Percentiles rank a stretch among this genome's conserved stretches.
Conservation (phyloP, 2,113 vertebrate genomes). For the Mustelus asterias region DNA sequence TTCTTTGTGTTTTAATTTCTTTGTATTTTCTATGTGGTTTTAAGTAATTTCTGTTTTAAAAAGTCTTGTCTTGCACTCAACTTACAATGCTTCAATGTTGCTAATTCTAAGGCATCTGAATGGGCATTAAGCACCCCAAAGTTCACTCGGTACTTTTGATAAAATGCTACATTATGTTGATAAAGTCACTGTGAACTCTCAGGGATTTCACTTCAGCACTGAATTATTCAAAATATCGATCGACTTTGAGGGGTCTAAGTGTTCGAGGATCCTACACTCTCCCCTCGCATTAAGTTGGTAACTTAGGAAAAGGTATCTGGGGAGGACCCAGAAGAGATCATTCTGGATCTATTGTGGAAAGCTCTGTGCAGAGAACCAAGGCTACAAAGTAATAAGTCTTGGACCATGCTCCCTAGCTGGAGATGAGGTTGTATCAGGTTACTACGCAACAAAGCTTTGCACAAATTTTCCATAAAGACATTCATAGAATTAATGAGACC, state of each 20-base stretch:
- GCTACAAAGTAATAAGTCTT: not conserved
- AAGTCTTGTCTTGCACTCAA: not conserved
- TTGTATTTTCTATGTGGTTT: no score
- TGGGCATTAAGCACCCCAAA: not conserved
- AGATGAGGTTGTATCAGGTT: not conserved
- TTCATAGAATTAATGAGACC: not conserved
- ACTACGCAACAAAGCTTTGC: not conserved
- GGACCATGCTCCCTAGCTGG: not conserved
- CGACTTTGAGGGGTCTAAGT: not conserved
- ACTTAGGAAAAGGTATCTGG: not conserved
- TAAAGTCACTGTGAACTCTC: not conserved
- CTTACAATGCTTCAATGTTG: not conserved
- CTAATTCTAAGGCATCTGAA: not conserved
- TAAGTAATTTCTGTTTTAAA: not conserved
- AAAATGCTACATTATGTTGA: not conserved
- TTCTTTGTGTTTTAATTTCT: no score
- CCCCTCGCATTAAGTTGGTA: not conserved
- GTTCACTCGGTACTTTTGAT: not conserved
- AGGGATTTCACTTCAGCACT: not conserved
- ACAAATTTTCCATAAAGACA: not conserved
- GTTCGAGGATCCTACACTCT: not conserved
- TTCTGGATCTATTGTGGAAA: not conserved
- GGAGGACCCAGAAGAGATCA: not conserved
- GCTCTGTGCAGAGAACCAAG: not conserved
- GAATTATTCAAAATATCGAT: not conserved